Evolutionary conservation across 2,888 invertebrate genomes (phyloP), one percentile per base, ranked within the genome.

Genomic region (Sepioteuthis lessoniana): DNA sequence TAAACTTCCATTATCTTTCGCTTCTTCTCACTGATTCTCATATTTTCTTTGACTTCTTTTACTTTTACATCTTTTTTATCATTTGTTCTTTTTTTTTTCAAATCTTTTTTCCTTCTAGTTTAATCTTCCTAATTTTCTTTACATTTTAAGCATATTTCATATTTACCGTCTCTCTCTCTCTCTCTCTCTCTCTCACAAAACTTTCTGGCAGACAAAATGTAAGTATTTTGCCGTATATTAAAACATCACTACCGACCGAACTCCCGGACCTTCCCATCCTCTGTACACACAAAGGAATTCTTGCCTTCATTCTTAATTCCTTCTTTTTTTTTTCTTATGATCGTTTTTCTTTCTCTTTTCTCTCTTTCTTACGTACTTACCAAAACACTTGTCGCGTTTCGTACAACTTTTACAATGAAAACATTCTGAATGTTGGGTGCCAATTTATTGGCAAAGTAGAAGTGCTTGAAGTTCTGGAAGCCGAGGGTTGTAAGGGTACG

Each of bases 401-500:
- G 76, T 76, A 76, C 76, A 76, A 76, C 35, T 76, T 76, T 35
- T n/a, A 76, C 76, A 76, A 76, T 35, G n/a, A 76, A 76, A 76
- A 76, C 76, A 76, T 76, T 76, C n/a, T 76, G 76, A n/a, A 76
- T 76, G 76, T 76, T 76, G 76, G 76, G n/a, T n/a, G 76, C n/a
- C 76, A 35, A 76, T 35, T 76, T 76, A 76, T 76, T 76, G 76
- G 76, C 76, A 76, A 76, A 76, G 76, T 76, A 35, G 76, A n/a
- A 76, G 16, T 76, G 76, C 76, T 76, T 76, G n/a, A 76, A 35
- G 76, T 76, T 76, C n/a, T 76, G 76, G 16, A 76, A 76, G 76
- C 76, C 19, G 76, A 35, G 8, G 76, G 76, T 35, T 13, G n/a
- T 76, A 13, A n/a, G 76, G 55, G 25, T 55, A 55, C 21, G 28